Evolutionary conservation across 2,797 vertebrate genomes (phyloP).

Genomic region (Benthosema pterotum): DNA sequence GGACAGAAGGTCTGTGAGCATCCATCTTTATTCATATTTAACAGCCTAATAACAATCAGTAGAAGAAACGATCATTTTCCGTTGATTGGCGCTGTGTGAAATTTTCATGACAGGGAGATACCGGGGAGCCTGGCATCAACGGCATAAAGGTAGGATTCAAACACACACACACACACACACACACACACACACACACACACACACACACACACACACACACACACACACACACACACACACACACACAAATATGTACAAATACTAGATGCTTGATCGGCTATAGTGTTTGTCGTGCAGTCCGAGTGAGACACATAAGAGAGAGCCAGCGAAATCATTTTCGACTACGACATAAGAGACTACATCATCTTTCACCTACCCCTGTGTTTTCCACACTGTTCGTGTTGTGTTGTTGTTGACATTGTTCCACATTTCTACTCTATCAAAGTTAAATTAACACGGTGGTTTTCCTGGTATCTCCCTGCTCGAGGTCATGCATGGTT

Average conservation of each 20-base stretch:
- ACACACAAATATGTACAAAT: neutral
- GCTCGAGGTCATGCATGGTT: neutral
- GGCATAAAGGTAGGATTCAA: constrained; percentile 76
- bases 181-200: constrained; percentile 6
- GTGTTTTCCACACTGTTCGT: too few relatives aligned
- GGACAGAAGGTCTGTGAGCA: constrained; percentile 86
- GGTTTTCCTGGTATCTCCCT: neutral
- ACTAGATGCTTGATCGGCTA: too few relatives aligned
- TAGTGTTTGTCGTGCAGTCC: too few relatives aligned
- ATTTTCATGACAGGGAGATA: constrained; percentile 80
- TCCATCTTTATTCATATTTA: too few relatives aligned
- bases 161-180: neutral
- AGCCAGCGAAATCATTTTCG: too few relatives aligned
- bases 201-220: neutral
- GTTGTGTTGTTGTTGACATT: too few relatives aligned
- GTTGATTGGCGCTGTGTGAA: neutral
- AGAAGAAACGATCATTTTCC: neutral
- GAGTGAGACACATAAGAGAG: too few relatives aligned
- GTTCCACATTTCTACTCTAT: neutral
- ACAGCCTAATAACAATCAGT: too few relatives aligned
- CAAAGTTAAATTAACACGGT: too few relatives aligned
- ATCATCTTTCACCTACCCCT: too few relatives aligned
- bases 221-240: neutral
- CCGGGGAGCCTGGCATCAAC: constrained; percentile 82
- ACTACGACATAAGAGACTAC: too few relatives aligned